A percentile compares a stretch with the other conserved stretches of the same genome.
phyloP scores from a whole-genome alignment of 2,113 vertebrate species.

The Tautogolabrus adspersus region DNA sequence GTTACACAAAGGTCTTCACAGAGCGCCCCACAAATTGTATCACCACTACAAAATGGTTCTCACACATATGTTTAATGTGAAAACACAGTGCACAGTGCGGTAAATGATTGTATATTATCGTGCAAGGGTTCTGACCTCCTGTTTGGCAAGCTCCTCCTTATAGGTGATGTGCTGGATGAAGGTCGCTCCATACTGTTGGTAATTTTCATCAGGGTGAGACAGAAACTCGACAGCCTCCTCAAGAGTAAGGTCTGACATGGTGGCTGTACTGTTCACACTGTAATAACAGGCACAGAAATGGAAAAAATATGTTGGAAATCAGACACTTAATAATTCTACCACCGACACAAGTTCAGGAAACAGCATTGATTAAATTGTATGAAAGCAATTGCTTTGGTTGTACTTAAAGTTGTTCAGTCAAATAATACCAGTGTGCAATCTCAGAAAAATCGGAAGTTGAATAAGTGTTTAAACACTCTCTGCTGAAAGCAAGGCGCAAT shows the following conservation, averaged over 20 bases:
- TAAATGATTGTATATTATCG: background rate
- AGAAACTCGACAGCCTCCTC: slow-evolving; percentile 89
- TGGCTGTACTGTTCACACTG: slow-evolving; percentile 69
- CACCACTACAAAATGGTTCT: background rate
- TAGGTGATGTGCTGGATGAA: slow-evolving; percentile 93
- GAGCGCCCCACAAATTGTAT: background rate
- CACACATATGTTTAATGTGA: background rate
- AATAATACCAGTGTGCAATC: no score
- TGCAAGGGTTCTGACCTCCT: slow-evolving; percentile 82
- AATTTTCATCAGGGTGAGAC: slow-evolving; percentile 81
- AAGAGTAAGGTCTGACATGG: slow-evolving; percentile 83
- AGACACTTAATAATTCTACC: background rate
- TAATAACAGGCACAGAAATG: slow-evolving; percentile 22
- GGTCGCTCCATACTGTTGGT: slow-evolving; percentile 88
- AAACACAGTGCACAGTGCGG: background rate
- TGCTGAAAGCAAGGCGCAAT: no score
- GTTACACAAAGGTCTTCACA: slow-evolving; percentile 12
- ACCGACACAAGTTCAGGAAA: background rate
- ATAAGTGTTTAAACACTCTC: no score
- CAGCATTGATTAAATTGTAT: background rate
- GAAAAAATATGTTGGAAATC: background rate
- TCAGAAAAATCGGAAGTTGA: no score
- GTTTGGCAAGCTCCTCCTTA: slow-evolving; percentile 89
- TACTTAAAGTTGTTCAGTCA: no score
- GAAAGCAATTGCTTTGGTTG: no score